These are phyloP conservation scores for Myotis yumanensis DNA, from an alignment of 2,113 vertebrate species.

Conservation along the genomic window DNA sequence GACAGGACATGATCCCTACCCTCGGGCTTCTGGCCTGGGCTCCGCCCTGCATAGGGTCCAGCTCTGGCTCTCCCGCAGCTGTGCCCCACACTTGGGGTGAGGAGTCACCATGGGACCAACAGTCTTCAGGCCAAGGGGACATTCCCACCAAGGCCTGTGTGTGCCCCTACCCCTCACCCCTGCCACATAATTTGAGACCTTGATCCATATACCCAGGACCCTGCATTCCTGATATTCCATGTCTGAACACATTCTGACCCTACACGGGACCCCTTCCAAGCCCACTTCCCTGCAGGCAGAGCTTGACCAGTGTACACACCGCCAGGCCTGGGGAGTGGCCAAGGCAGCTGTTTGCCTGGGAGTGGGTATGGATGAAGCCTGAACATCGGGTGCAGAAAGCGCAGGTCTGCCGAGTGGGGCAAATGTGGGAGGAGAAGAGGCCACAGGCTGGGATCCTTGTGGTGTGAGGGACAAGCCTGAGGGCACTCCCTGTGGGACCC, in stretches of 20 bases:
- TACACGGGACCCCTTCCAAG: neutral
- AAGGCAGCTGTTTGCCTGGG: neutral
- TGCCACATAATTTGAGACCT: neutral
- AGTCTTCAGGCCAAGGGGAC: neutral
- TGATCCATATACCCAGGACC: neutral
- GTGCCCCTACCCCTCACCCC: accelerated
- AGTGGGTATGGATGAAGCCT: neutral
- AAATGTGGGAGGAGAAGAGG: neutral
- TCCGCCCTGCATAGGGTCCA: neutral
- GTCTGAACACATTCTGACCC: neutral
- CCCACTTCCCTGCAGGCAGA: neutral
- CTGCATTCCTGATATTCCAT: neutral
- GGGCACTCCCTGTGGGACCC: neutral
- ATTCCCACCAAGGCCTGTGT: neutral
- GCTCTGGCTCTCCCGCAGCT: neutral
- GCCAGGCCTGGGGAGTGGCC: neutral
- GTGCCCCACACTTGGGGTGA: neutral
- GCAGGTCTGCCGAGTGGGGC: accelerated
- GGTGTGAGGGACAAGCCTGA: neutral
- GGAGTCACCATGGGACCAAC: neutral
- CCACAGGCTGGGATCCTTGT: neutral
- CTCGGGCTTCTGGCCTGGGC: neutral
- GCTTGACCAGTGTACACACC: neutral
- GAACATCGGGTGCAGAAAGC: too few species aligned
- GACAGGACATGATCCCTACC: accelerated